Evolutionary conservation across 2,797 vertebrate genomes (phyloP).

Genomic region (Scomberomorus guttatus): DNA sequence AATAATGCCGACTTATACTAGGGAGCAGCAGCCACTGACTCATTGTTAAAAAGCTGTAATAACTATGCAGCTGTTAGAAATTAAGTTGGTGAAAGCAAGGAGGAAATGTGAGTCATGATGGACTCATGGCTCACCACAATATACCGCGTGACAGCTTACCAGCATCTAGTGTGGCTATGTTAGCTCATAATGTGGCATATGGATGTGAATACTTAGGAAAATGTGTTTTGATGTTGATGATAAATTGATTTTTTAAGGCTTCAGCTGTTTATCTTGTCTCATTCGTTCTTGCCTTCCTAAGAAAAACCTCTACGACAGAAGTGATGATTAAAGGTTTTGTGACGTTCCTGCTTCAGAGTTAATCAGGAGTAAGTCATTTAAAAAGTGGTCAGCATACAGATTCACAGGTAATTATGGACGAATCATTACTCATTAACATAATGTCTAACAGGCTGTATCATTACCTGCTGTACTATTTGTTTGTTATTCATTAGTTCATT

Average conservation of each 20-base stretch:
- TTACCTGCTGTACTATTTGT: neutral
- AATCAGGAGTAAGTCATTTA: neutral
- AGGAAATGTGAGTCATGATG: conserved; percentile 41
- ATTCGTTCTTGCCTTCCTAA: too few relatives aligned
- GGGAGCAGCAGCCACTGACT: conserved; percentile 15
- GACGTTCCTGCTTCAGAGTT: neutral
- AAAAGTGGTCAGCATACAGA: neutral
- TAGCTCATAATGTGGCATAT: conserved; percentile 18
- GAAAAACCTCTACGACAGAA: neutral
- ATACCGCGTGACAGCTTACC: neutral
- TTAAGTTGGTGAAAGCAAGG: neutral
- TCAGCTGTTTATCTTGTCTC: neutral
- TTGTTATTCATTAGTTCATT: neutral
- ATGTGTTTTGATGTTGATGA: conserved; percentile 11
- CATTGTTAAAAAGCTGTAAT: neutral
- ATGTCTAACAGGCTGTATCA: neutral
- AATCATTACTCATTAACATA: neutral
- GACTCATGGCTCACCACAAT: conserved; percentile 12
- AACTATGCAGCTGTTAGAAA: conserved; percentile 18
- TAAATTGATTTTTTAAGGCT: neutral
- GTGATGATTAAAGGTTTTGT: neutral
- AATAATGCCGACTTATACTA: neutral
- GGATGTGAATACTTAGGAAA: conserved; percentile 35
- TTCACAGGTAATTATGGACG: neutral
- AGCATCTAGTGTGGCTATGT: neutral